Percentiles rank a stretch among this genome's conserved stretches.
Conservation (phyloP, 2,113 vertebrate species). For the Anoura caudifer region DNA sequence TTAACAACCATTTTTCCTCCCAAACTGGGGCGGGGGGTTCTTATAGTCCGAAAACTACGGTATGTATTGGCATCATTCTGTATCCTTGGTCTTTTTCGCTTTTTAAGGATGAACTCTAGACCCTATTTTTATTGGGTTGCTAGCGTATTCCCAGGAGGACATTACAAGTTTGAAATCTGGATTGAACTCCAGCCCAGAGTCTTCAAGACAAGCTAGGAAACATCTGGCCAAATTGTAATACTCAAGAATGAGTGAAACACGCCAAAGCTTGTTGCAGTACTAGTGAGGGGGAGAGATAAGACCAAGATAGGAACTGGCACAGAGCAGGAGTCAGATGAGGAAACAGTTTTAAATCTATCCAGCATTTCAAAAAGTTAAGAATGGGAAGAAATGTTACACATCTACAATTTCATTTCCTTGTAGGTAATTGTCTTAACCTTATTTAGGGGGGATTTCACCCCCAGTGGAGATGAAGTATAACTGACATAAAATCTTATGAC, state of each 20-base stretch:
- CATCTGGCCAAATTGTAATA: neutral
- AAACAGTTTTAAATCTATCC: neutral
- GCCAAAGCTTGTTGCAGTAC: neutral
- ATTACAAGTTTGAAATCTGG: neutral
- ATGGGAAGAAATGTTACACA: neutral
- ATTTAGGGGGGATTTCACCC: neutral
- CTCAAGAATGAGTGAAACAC: neutral
- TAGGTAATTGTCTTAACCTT: neutral
- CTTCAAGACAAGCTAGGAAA: conserved; percentile 13
- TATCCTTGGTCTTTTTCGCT: neutral
- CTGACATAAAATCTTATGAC: neutral
- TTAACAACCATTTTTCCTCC: too few species aligned
- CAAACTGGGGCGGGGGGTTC: too few species aligned
- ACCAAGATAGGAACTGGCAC: neutral
- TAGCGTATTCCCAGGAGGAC: neutral
- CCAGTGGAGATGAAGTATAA: neutral
- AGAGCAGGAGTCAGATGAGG: neutral
- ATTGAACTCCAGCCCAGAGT: neutral
- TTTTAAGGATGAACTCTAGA: neutral
- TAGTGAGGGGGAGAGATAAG: neutral
- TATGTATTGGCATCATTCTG: neutral
- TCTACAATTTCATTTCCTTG: neutral
- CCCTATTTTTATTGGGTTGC: neutral
- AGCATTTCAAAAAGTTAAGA: neutral
- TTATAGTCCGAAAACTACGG: too few species aligned